These are phyloP conservation scores for Maccullochella peelii DNA, from an alignment of 2,113 vertebrate species.

Conservation along the genomic window DNA sequence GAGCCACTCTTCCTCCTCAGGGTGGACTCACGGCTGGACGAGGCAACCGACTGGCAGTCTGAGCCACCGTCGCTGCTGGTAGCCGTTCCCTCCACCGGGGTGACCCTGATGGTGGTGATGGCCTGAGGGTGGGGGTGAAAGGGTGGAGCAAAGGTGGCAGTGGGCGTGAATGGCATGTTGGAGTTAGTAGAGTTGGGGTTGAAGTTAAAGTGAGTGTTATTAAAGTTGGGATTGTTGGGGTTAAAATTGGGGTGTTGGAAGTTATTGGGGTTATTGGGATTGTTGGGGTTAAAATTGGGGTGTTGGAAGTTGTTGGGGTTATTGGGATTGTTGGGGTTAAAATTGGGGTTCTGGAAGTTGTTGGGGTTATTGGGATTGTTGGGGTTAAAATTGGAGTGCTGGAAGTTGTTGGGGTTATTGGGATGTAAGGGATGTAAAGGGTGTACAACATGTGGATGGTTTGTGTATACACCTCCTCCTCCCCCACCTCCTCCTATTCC, in stretches of 20 bases:
- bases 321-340: conserved; percentile 66
- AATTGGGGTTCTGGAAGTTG: conserved; percentile 55
- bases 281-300: conserved; percentile 40
- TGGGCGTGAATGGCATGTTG: conserved; percentile 42
- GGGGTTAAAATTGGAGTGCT: conserved; percentile 46
- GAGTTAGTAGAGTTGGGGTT: conserved; percentile 47
- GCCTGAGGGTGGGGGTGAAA: conserved; percentile 92
- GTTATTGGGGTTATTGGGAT: conserved; percentile 46
- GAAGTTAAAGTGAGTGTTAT: conserved; percentile 35
- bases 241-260: conserved; percentile 23
- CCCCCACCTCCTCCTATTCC: conserved; percentile 27
- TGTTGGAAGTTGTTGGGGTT: conserved; percentile 61
- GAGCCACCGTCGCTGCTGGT: conserved; percentile 91
- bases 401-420: conserved; percentile 62
- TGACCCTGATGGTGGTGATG: conserved; percentile 93
- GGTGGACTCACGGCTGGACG: conserved; percentile 93
- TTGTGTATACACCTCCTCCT: conserved; percentile 47
- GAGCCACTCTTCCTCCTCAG: conserved; percentile 90
- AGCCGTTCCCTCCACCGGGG: conserved; percentile 86
- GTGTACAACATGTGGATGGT: conserved; percentile 71
- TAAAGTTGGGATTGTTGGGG: conserved; percentile 52
- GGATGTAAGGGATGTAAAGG: conserved; percentile 71
- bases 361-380: conserved; percentile 56
- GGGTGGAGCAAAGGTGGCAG: conserved; percentile 65
- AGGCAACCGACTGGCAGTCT: conserved; percentile 90